Conservation (phyloP, 2,888 invertebrate genomes). For the Teleogryllus oceanicus region DNA sequence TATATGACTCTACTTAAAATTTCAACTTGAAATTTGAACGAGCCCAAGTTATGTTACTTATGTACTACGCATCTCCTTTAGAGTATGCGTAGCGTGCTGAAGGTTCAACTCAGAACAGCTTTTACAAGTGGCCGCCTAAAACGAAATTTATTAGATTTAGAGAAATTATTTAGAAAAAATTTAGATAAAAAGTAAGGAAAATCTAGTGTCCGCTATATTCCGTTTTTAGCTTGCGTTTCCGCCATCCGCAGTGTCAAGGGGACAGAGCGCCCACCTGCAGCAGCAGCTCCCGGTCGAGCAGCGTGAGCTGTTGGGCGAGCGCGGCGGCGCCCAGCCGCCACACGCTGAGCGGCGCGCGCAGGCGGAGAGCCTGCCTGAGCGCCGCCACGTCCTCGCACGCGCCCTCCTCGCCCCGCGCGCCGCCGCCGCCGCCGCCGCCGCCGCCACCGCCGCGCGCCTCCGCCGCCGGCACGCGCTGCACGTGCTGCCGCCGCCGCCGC, state of each 20-base stretch:
- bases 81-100: no score
- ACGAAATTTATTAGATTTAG: no score
- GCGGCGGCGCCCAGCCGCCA: constrained; percentile 57
- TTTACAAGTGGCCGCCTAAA: no score
- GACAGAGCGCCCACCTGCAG: constrained; percentile 39
- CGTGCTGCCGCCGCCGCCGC: background rate
- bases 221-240: no score
- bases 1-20: no score
- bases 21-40: no score
- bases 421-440: background rate
- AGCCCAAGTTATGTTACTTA: no score
- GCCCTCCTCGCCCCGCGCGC: background rate
- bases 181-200: no score
- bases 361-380: background rate
- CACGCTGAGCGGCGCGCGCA: constrained; percentile 44
- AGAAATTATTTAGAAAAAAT: no score
- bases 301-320: constrained; percentile 53
- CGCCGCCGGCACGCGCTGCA: background rate
- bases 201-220: no score
- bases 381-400: background rate
- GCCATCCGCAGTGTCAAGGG: background rate
- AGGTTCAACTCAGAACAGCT: no score
- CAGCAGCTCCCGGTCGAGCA: constrained; percentile 55
- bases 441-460: background rate
- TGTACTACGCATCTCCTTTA: no score